Percentiles rank a stretch among this genome's conserved stretches.
Evolutionary conservation across 2,888 invertebrate species (phyloP).

Genomic region (Caenorhabditis plicata): DNA sequence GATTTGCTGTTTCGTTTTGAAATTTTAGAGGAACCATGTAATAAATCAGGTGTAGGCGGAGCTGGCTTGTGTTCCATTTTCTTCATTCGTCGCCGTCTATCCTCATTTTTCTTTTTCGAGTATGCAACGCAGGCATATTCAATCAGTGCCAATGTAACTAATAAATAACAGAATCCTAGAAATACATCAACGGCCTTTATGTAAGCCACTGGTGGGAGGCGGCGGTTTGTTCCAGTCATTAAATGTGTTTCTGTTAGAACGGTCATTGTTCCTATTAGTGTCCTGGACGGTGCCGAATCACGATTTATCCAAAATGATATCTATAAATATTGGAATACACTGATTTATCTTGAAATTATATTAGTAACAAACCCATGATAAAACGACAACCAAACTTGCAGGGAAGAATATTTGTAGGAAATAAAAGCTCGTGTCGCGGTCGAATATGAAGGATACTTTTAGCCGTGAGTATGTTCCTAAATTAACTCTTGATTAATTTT

Average conservation of each 20-base stretch:
- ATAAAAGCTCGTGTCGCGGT: constrained; percentile 95
- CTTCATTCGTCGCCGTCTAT: constrained; percentile 38
- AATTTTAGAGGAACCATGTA: constrained; percentile 33
- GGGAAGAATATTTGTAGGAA: constrained; percentile 97
- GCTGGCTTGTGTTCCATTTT: constrained; percentile 47
- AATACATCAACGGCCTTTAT: constrained; percentile 57
- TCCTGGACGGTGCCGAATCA: constrained; percentile 92
- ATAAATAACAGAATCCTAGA: constrained; percentile 55
- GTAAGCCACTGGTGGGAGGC: constrained; percentile 55
- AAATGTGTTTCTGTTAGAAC: constrained; percentile 72
- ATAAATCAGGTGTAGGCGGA: constrained; percentile 50
- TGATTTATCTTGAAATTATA: background rate
- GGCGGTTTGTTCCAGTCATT: constrained; percentile 73
- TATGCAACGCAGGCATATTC: constrained; percentile 58
- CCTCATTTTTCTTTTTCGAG: constrained; percentile 56
- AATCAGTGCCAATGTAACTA: constrained; percentile 51
- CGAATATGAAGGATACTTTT: constrained; percentile 94
- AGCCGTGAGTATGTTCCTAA: constrained; percentile 89
- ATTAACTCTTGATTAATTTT: constrained; percentile 8
- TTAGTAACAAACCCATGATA: constrained; percentile 36
- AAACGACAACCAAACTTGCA: constrained; percentile 46
- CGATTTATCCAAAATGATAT: constrained; percentile 98
- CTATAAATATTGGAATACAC: constrained; percentile 66
- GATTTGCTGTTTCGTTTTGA: background rate
- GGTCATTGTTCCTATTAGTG: constrained; percentile 66